These are phyloP conservation scores for Triplophysa bombifrons DNA, from an alignment of 2,797 vertebrate species.

Conservation along the genomic window DNA sequence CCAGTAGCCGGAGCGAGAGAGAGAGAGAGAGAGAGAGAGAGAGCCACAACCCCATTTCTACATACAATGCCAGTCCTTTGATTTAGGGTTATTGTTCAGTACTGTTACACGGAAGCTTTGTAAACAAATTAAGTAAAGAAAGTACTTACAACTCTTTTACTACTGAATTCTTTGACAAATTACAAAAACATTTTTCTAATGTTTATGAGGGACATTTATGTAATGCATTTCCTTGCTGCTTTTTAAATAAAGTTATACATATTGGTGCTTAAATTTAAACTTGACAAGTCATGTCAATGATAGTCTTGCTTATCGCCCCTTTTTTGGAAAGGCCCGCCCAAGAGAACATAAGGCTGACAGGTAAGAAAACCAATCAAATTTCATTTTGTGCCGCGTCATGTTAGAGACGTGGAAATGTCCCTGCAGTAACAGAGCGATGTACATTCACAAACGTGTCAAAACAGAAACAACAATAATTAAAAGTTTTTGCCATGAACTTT, in stretches of 20 bases:
- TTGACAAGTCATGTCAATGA: background rate
- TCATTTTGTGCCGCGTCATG: too few species aligned
- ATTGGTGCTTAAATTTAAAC: background rate
- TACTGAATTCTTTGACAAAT: slow-evolving; percentile 13
- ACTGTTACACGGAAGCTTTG: slow-evolving; percentile 74
- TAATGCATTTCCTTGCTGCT: background rate
- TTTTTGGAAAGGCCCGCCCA: too few species aligned
- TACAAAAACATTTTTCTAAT: background rate
- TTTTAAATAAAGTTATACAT: background rate
- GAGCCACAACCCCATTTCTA: slow-evolving; percentile 79
- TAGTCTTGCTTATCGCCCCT: too few species aligned
- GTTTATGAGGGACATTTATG: background rate
- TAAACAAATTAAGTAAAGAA: slow-evolving; percentile 54
- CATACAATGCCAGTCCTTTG: slow-evolving; percentile 76
- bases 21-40: slow-evolving; percentile 44
- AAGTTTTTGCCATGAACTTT: too few species aligned
- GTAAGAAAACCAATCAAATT: too few species aligned
- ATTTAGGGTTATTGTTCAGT: slow-evolving; percentile 79
- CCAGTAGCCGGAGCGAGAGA: slow-evolving; percentile 57
- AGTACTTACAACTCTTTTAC: slow-evolving; percentile 65
- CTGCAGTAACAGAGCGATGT: too few species aligned
- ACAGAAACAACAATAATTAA: too few species aligned
- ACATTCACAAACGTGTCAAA: too few species aligned
- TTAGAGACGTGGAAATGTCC: too few species aligned
- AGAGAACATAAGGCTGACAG: too few species aligned